Percentiles rank a stretch among this genome's conserved stretches.
These are phyloP conservation scores for Myotis brandtii DNA, from an alignment of 2,113 vertebrate species.

Conservation along the genomic window DNA sequence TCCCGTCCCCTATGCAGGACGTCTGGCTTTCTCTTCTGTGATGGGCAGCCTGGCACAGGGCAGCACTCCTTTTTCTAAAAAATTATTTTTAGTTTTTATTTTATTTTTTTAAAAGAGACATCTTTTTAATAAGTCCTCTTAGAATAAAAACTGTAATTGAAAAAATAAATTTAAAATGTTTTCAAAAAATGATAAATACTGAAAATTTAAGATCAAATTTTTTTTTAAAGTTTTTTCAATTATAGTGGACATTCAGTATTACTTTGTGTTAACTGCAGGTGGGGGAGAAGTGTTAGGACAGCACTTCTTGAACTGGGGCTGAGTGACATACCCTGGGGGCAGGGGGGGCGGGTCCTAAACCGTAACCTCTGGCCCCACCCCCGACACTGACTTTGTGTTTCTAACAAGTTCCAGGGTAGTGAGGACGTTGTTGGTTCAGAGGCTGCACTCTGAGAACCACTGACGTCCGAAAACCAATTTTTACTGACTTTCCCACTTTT, in stretches of 20 bases:
- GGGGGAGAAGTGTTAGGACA: background rate
- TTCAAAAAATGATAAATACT: background rate
- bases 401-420: background rate
- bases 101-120: background rate
- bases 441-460: background rate
- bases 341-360: background rate
- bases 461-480: background rate
- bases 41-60: background rate
- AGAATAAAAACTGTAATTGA: background rate
- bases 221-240: background rate
- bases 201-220: background rate
- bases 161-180: background rate
- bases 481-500: background rate
- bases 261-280: background rate
- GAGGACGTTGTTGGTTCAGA: too few relatives aligned
- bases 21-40: background rate
- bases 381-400: background rate
- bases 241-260: background rate
- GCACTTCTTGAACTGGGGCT: background rate
- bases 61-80: background rate
- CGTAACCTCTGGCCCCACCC: background rate
- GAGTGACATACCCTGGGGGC: accelerated
- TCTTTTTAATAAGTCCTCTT: background rate
- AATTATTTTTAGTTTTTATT: background rate
- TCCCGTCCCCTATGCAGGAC: accelerated